Percentiles rank a stretch among this genome's conserved stretches.
phyloP scores from a whole-genome alignment of 2,113 vertebrate species.

The Plestiodon gilberti region DNA sequence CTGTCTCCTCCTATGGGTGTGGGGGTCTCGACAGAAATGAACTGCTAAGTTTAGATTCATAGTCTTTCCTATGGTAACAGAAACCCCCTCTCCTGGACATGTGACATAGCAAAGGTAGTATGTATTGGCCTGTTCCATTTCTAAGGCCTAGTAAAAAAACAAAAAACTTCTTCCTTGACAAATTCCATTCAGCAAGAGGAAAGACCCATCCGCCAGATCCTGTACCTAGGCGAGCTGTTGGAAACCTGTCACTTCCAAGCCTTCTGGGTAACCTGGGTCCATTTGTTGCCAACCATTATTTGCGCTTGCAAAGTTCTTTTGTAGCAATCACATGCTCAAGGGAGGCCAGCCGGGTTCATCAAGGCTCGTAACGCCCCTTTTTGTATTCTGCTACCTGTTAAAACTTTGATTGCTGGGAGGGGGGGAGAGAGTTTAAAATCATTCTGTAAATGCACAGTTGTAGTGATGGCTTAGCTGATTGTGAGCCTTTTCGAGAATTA shows the following conservation, averaged over 20 bases:
- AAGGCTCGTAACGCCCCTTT: neutral
- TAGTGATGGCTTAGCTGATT: neutral
- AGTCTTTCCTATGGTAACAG: neutral
- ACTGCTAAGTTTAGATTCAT: too few species aligned
- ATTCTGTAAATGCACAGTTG: neutral
- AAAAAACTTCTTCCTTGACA: slow-evolving; percentile 65
- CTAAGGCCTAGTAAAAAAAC: too few species aligned
- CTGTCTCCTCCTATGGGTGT: too few species aligned
- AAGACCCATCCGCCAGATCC: slow-evolving; percentile 90
- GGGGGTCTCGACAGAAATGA: too few species aligned
- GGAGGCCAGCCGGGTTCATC: neutral
- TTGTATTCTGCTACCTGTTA: neutral
- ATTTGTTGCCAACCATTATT: neutral
- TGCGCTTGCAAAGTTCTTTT: neutral
- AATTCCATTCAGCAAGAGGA: slow-evolving; percentile 84
- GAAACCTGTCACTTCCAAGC: slow-evolving; percentile 95
- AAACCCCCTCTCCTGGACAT: neutral
- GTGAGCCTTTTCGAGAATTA: neutral
- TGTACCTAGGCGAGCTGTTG: slow-evolving; percentile 91
- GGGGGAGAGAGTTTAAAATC: too few species aligned
- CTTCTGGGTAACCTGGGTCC: slow-evolving; percentile 84
- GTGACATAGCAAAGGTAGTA: too few species aligned
- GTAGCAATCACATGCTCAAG: neutral
- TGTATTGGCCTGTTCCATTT: neutral
- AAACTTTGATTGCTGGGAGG: neutral